Conservation (phyloP, 2,113 vertebrate genomes). For the Anhinga rufa region DNA sequence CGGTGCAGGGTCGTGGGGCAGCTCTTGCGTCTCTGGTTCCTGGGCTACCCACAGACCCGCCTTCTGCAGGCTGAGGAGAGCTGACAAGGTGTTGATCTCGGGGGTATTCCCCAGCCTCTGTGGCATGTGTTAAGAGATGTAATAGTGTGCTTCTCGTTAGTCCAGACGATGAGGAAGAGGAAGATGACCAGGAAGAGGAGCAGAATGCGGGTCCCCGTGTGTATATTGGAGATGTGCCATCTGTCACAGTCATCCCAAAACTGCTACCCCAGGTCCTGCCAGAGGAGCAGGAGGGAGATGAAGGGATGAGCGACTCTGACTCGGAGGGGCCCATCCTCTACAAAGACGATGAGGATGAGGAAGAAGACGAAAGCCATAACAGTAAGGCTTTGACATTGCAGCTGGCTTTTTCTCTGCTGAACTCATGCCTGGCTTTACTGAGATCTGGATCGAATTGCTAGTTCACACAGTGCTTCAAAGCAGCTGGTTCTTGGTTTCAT, state of each 20-base stretch:
- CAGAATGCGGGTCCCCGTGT: conserved; percentile 64
- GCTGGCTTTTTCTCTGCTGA: not conserved
- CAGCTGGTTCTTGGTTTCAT: not conserved
- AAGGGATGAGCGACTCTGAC: conserved; percentile 86
- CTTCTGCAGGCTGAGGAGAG: not conserved
- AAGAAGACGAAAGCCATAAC: conserved; percentile 83
- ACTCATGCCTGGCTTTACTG: not conserved
- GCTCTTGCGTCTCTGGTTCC: not conserved
- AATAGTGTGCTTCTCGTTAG: conserved; percentile 53
- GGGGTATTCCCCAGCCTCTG: not conserved
- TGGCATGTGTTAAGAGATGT: not conserved
- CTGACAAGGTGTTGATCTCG: not conserved
- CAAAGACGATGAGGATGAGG: conserved; percentile 92
- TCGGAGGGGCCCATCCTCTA: conserved; percentile 91
- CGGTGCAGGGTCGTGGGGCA: not conserved
- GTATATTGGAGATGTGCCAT: conserved; percentile 75
- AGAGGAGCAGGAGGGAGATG: conserved; percentile 79
- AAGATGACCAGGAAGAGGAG: conserved; percentile 80
- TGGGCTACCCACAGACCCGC: not conserved
- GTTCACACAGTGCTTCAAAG: not conserved
- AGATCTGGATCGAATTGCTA: not conserved
- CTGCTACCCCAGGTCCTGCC: conserved; percentile 77
- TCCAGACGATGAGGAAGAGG: conserved; percentile 88
- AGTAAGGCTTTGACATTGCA: conserved; percentile 69
- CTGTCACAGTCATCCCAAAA: conserved; percentile 80